These are phyloP conservation scores for Parauchenoglanis ngamensis DNA, from an alignment of 2,797 vertebrate genomes.

Conservation along the genomic window DNA sequence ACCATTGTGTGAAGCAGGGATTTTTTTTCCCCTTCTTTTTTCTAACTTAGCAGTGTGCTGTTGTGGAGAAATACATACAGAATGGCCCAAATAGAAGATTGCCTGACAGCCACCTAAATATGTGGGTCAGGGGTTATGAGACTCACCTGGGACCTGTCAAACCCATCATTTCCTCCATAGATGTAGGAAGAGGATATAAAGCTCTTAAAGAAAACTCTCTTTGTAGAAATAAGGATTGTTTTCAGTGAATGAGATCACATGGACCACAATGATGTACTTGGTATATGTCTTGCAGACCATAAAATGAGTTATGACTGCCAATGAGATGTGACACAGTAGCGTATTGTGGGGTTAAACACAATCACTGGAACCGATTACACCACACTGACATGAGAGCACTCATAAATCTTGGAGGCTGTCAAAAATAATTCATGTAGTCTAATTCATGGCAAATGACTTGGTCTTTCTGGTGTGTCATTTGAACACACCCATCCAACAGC, in stretches of 20 bases:
- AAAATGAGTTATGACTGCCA: slow-evolving; percentile 23
- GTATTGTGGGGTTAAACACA: slow-evolving; percentile 47
- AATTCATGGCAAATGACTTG: slow-evolving; percentile 49
- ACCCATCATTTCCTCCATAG: slow-evolving; percentile 26
- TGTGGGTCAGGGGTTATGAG: slow-evolving; percentile 40
- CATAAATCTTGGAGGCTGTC: slow-evolving; percentile 24
- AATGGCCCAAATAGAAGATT: slow-evolving; percentile 30
- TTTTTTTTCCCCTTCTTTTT: slow-evolving; percentile 37
- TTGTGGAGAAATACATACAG: slow-evolving; percentile 31
- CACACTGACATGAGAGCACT: slow-evolving; percentile 35
- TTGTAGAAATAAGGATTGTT: background rate
- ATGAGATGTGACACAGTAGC: slow-evolving; percentile 31
- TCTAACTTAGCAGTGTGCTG: slow-evolving; percentile 46
- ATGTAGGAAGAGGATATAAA: slow-evolving; percentile 24
- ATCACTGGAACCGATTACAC: slow-evolving; percentile 21
- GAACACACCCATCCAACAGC: slow-evolving; percentile 60
- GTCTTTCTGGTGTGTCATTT: slow-evolving; percentile 51
- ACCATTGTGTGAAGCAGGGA: slow-evolving; percentile 41
- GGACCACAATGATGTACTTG: background rate
- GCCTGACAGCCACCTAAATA: slow-evolving; percentile 48
- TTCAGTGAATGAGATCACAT: background rate
- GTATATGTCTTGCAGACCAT: slow-evolving; percentile 13
- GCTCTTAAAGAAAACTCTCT: background rate
- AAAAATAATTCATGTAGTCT: slow-evolving; percentile 54
- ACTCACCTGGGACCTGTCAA: slow-evolving; percentile 42